Conservation (phyloP, 1,140 invertebrate genomes). For the Archivesica marissinica region DNA sequence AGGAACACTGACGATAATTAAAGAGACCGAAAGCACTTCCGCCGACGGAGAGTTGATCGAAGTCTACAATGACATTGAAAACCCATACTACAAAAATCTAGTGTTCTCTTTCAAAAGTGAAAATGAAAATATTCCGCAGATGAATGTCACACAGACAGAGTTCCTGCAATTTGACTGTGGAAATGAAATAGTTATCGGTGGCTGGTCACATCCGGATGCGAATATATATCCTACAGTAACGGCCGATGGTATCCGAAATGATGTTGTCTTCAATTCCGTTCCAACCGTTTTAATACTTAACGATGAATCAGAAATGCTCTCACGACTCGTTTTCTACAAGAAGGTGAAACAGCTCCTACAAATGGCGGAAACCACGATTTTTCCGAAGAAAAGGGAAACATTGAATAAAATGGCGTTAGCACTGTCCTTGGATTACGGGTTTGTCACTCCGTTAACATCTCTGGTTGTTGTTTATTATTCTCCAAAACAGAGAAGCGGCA, state of each 20-base stretch:
- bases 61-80: slow-evolving; percentile 2
- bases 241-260: background rate
- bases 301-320: background rate
- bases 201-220: background rate
- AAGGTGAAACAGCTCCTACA: background rate
- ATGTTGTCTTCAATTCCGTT: background rate
- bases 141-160: background rate
- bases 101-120: background rate
- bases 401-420: background rate
- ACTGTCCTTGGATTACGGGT: background rate
- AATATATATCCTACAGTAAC: background rate
- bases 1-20: background rate
- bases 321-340: background rate
- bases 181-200: slow-evolving; percentile 18
- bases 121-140: background rate
- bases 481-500: too few species aligned
- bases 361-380: background rate
- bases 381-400: background rate
- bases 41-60: background rate
- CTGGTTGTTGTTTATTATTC: slow-evolving; percentile 9
- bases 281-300: background rate
- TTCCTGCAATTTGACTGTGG: background rate
- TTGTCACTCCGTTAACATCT: slow-evolving; percentile 21
- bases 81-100: slow-evolving; percentile 5
- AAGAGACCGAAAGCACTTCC: background rate